phyloP scores from a whole-genome alignment of 2,888 invertebrate genomes.

The Eledone cirrhosa region DNA sequence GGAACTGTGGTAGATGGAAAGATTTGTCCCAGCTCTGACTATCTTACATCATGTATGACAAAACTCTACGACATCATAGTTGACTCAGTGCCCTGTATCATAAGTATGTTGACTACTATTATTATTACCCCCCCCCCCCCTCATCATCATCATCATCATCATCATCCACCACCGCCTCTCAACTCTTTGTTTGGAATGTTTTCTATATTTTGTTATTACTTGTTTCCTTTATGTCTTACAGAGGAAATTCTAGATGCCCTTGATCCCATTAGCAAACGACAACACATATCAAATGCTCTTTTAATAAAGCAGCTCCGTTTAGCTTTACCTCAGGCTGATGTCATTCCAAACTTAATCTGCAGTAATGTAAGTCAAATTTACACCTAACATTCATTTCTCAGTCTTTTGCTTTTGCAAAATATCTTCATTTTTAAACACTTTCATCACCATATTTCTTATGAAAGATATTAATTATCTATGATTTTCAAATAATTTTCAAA shows the following conservation, averaged over 20 bases:
- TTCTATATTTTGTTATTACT: too few relatives aligned
- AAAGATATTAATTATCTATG: too few relatives aligned
- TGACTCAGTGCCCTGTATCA: constrained; percentile 51
- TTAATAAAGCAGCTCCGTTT: constrained; percentile 63
- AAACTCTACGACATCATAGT: constrained; percentile 54
- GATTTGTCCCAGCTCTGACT: constrained; percentile 50
- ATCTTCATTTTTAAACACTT: too few relatives aligned
- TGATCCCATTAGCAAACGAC: constrained; percentile 62
- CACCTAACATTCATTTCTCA: too few relatives aligned
- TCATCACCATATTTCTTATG: too few relatives aligned
- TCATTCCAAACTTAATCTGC: constrained; percentile 60
- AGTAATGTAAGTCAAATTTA: constrained; percentile 51
- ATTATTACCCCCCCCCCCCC: too few relatives aligned
- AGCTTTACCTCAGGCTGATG: constrained; percentile 58
- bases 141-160: too few relatives aligned
- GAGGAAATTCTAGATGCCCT: constrained; percentile 60
- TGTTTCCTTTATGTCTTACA: constrained; percentile 32
- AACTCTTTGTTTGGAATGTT: too few relatives aligned
- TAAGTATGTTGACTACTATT: constrained; percentile 42
- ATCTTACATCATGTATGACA: constrained; percentile 60
- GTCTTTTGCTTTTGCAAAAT: too few relatives aligned
- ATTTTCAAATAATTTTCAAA: too few relatives aligned
- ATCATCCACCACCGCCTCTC: too few relatives aligned
- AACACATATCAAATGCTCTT: constrained; percentile 61
- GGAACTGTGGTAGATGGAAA: constrained; percentile 56